Evolutionary conservation across 1,140 invertebrate species (phyloP).

Genomic region (Whitmania pigra): DNA sequence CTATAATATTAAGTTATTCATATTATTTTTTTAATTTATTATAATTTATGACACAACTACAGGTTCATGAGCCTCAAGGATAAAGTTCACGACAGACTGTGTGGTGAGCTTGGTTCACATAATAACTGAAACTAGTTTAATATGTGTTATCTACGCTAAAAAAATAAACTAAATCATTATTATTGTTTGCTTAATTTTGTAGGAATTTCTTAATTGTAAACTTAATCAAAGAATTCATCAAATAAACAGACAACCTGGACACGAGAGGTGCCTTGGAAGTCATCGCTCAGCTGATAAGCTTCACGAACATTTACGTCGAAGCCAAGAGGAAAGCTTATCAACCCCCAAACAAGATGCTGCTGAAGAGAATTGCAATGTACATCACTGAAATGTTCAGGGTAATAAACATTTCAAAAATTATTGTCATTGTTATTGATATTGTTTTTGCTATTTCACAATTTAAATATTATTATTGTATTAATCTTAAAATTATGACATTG

Average conservation of each 20-base stretch:
- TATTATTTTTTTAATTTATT: too few species aligned
- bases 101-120: conserved; percentile 44
- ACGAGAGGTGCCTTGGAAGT: conserved; percentile 70
- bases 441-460: too few species aligned
- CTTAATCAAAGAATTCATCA: too few species aligned
- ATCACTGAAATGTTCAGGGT: conserved; percentile 72
- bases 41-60: conserved; percentile 23
- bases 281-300: conserved; percentile 66
- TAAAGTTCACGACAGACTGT: conserved; percentile 69
- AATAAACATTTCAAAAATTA: too few species aligned
- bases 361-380: conserved; percentile 52
- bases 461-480: too few species aligned
- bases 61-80: conserved; percentile 56
- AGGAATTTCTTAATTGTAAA: too few species aligned
- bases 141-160: background rate
- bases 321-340: conserved; percentile 25
- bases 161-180: conserved; percentile 24
- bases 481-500: background rate
- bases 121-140: conserved; percentile 1
- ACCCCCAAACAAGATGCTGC: conserved; percentile 41
- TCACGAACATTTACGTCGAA: conserved; percentile 68
- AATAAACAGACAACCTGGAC: conserved; percentile 72
- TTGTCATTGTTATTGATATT: too few species aligned
- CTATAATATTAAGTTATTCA: too few species aligned
- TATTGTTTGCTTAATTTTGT: conserved; percentile 20